phyloP scores from a whole-genome alignment of 1,140 invertebrate species.

The Eubasilissa regina region DNA sequence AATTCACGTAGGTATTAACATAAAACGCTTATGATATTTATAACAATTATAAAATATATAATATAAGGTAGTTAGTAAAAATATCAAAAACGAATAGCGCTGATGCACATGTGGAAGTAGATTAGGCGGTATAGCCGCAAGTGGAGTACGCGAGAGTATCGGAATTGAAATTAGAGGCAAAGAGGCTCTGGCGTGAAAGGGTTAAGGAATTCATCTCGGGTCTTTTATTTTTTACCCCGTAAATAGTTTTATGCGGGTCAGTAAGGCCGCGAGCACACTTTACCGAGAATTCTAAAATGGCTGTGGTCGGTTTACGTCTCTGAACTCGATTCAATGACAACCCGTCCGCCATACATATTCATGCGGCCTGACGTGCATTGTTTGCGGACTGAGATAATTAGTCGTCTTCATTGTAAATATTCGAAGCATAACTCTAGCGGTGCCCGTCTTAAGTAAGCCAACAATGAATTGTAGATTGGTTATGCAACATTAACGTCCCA shows the following conservation, averaged over 20 bases:
- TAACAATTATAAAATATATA: too few relatives aligned
- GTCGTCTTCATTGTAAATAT: slow-evolving; percentile 34
- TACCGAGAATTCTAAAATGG: slow-evolving; percentile 1
- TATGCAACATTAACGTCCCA: slow-evolving; percentile 40
- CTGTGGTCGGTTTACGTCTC: slow-evolving; percentile 3
- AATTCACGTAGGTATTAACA: too few relatives aligned
- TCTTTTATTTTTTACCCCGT: slow-evolving; percentile 1
- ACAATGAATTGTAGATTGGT: slow-evolving; percentile 41
- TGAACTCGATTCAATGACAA: not conserved
- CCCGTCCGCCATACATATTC: slow-evolving; percentile 23
- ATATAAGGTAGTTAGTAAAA: too few relatives aligned
- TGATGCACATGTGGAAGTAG: too few relatives aligned
- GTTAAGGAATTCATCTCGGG: not conserved
- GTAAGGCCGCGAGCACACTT: not conserved
- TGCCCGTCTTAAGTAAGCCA: not conserved
- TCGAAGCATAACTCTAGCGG: slow-evolving; percentile 34
- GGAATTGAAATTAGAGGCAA: too few relatives aligned
- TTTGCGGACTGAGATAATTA: slow-evolving; percentile 33
- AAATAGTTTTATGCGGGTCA: slow-evolving; percentile 9
- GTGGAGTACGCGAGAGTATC: too few relatives aligned
- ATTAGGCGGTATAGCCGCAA: too few relatives aligned
- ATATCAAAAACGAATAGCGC: too few relatives aligned
- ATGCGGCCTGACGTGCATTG: slow-evolving; percentile 30
- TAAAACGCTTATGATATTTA: too few relatives aligned
- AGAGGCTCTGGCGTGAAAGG: too few relatives aligned